phyloP scores from a whole-genome alignment of 2,113 vertebrate genomes.

The Motacilla tschutschensis region DNA sequence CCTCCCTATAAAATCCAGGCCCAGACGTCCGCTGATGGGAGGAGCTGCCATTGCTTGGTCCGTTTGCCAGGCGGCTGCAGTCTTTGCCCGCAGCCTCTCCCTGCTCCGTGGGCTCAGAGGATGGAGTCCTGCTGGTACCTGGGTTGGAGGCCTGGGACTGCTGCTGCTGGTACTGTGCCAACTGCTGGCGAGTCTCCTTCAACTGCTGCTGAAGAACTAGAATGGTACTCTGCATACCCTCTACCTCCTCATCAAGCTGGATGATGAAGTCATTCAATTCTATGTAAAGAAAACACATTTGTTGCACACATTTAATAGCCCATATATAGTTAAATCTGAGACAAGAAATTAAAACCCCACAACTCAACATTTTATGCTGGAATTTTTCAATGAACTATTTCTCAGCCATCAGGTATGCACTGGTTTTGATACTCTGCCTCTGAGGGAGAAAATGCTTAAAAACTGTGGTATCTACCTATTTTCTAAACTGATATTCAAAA shows the following conservation, averaged over 20 bases:
- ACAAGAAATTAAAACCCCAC: not conserved
- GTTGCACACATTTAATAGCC: slow-evolving; percentile 61
- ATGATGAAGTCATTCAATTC: slow-evolving; percentile 99
- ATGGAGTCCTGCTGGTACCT: slow-evolving; percentile 87
- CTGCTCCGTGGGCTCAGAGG: slow-evolving; percentile 78
- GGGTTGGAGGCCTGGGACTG: slow-evolving; percentile 73
- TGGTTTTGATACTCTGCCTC: slow-evolving; percentile 15
- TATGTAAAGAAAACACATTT: slow-evolving; percentile 71
- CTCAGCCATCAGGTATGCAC: not conserved
- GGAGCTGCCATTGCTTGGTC: slow-evolving; percentile 91
- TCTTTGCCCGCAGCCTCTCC: slow-evolving; percentile 84
- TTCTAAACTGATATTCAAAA: not conserved
- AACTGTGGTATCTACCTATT: not conserved
- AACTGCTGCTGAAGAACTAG: slow-evolving; percentile 95
- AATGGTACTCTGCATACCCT: slow-evolving; percentile 99
- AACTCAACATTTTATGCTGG: not conserved
- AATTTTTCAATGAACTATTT: not conserved
- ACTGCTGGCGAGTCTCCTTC: slow-evolving; percentile 89
- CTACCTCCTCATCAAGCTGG: slow-evolving; percentile 97
- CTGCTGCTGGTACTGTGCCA: slow-evolving; percentile 85
- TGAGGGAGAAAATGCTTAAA: slow-evolving; percentile 22
- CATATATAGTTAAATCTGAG: not conserved
- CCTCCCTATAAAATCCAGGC: slow-evolving; percentile 90
- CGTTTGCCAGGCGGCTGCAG: slow-evolving; percentile 91
- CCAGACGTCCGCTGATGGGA: slow-evolving; percentile 87